phyloP scores from a whole-genome alignment of 2,888 invertebrate genomes.

The Anodontia alba region DNA sequence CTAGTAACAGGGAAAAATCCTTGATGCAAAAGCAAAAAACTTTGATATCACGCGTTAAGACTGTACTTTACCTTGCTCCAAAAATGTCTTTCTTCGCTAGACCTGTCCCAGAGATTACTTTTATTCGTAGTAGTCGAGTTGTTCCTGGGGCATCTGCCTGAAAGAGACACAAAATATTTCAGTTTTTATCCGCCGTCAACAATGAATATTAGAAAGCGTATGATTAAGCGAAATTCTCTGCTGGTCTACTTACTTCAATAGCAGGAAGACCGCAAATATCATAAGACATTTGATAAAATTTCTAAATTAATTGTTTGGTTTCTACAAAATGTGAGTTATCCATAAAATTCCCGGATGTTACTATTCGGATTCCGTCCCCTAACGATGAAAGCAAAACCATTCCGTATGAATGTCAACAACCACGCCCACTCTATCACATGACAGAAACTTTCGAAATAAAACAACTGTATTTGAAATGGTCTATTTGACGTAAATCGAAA shows the following conservation, averaged over 20 bases:
- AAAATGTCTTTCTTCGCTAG: slow-evolving; percentile 99
- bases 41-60: no score
- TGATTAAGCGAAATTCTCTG: no score
- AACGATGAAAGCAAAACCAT: slow-evolving; percentile 2
- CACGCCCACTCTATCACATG: slow-evolving; percentile 41
- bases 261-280: slow-evolving; percentile 10
- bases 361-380: slow-evolving; percentile 19
- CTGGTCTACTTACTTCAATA: slow-evolving; percentile 4
- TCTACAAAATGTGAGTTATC: slow-evolving; percentile 5
- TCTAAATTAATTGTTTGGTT: not conserved
- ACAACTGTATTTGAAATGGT: no score
- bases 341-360: slow-evolving; percentile 40
- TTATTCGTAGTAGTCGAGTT: slow-evolving; percentile 76
- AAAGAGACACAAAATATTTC: slow-evolving; percentile 24
- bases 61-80: slow-evolving; percentile 94
- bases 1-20: no score
- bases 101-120: slow-evolving; percentile 86
- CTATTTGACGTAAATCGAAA: no score
- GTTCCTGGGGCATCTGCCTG: slow-evolving; percentile 75
- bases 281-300: not conserved
- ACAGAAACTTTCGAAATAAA: slow-evolving; percentile 26
- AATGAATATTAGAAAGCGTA: no score
- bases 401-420: slow-evolving; percentile 17
- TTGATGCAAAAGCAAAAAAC: no score
- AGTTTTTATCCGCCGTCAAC: not conserved